Conservation (phyloP, 2,113 vertebrate genomes). For the Oncorhynchus keta region DNA sequence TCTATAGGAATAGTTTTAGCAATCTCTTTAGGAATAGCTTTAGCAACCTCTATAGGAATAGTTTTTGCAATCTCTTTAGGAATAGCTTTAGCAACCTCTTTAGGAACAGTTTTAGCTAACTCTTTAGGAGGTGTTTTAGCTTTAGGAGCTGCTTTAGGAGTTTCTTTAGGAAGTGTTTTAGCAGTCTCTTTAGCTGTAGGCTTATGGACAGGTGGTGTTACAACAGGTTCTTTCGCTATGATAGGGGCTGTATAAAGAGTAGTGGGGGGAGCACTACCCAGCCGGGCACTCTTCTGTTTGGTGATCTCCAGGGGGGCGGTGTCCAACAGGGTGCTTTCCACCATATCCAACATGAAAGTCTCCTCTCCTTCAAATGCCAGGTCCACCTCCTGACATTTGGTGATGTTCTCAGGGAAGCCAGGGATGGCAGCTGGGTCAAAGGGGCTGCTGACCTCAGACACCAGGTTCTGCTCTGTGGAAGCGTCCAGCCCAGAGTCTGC, state of each 20-base stretch:
- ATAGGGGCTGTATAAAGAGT: conserved; percentile 9
- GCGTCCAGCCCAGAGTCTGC: conserved; percentile 83
- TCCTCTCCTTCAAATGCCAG: conserved; percentile 90
- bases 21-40: conserved; percentile 36
- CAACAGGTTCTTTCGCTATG: conserved; percentile 53
- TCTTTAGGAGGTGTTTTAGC: conserved; percentile 24
- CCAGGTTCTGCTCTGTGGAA: conserved; percentile 79
- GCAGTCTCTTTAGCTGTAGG: conserved; percentile 62
- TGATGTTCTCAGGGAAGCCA: conserved; percentile 80
- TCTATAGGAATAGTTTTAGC: neutral
- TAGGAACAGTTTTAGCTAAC: too few relatives aligned
- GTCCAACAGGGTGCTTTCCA: conserved; percentile 37
- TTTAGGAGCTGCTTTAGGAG: conserved; percentile 46
- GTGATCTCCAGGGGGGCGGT: too few relatives aligned
- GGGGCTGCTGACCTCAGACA: conserved; percentile 87
- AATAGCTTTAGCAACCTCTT: neutral
- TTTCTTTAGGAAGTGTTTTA: conserved; percentile 51
- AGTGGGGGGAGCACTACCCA: conserved; percentile 53
- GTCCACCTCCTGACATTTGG: conserved; percentile 87
- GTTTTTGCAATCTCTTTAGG: too few relatives aligned
- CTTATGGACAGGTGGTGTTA: conserved; percentile 51
- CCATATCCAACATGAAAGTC: conserved; percentile 86
- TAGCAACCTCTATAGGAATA: neutral
- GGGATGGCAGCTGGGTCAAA: conserved; percentile 86
- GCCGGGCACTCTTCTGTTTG: too few relatives aligned